Evolutionary conservation across 2,113 vertebrate species (phyloP).

Genomic region (Riparia riparia): DNA sequence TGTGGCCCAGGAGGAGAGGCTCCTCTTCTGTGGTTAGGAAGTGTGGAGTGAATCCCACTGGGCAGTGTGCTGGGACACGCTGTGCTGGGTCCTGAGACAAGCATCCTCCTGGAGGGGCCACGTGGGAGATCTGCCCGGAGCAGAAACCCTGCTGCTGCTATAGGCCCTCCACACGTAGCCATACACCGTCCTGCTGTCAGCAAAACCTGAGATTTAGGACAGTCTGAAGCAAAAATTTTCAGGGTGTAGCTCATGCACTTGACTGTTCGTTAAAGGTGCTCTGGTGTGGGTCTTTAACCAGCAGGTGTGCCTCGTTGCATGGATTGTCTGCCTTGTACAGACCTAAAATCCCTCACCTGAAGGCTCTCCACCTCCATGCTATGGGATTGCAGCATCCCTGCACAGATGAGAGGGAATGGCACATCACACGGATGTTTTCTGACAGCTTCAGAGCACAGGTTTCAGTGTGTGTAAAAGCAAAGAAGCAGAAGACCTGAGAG

Average conservation of each 20-base stretch:
- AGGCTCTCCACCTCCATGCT: neutral
- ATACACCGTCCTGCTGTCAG: neutral
- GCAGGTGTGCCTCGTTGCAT: neutral
- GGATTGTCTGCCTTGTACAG: neutral
- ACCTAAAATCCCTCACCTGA: neutral
- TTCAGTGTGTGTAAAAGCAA: neutral
- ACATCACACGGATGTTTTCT: neutral
- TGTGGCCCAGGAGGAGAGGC: neutral
- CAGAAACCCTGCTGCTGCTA: neutral
- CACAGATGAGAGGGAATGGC: neutral
- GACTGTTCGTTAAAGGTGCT: neutral
- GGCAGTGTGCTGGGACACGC: accelerated
- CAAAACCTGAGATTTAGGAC: neutral
- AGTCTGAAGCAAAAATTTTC: neutral
- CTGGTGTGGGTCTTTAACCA: neutral
- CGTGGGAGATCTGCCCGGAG: neutral
- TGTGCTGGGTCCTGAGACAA: neutral
- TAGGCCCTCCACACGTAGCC: accelerated
- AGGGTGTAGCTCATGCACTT: neutral
- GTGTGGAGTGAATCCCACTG: neutral
- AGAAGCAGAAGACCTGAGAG: neutral
- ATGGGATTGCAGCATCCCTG: neutral
- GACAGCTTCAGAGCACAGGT: neutral
- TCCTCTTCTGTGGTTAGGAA: neutral
- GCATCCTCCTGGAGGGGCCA: neutral